These are phyloP conservation scores for Cantharis flavilabris DNA, from an alignment of 2,888 invertebrate genomes.

Conservation along the genomic window DNA sequence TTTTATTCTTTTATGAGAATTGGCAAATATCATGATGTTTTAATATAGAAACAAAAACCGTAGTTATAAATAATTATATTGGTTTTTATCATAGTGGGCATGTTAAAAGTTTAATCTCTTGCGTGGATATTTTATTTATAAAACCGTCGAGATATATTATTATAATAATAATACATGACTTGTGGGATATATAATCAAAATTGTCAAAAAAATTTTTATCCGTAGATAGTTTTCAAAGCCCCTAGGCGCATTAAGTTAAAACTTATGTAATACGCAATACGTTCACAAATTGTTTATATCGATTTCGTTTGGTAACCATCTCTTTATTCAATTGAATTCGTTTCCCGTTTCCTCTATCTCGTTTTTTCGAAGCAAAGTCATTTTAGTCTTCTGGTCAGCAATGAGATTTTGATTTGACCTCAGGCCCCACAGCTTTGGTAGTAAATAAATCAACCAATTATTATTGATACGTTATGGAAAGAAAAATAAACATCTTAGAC, in stretches of 20 bases:
- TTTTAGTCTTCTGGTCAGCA: too few species aligned
- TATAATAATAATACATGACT: background rate
- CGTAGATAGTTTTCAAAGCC: background rate
- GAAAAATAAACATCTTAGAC: too few species aligned
- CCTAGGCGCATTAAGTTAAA: background rate
- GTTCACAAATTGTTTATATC: background rate
- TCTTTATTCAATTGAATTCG: background rate
- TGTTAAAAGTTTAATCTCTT: background rate
- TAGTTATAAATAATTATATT: background rate
- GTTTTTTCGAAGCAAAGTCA: too few species aligned
- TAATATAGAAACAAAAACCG: too few species aligned
- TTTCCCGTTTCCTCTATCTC: background rate
- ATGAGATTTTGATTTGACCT: too few species aligned
- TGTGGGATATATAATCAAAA: background rate
- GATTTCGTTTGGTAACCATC: background rate
- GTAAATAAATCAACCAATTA: too few species aligned
- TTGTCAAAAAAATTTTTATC: background rate
- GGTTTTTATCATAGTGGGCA: background rate
- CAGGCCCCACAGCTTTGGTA: too few species aligned
- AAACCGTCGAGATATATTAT: background rate
- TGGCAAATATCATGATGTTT: too few species aligned
- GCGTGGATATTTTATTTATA: background rate
- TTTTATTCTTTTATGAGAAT: too few species aligned
- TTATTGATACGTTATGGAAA: too few species aligned
- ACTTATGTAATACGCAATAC: background rate